Evolutionary conservation across 1,140 invertebrate genomes (phyloP).

Genomic region (Drosophila asahinai): DNA sequence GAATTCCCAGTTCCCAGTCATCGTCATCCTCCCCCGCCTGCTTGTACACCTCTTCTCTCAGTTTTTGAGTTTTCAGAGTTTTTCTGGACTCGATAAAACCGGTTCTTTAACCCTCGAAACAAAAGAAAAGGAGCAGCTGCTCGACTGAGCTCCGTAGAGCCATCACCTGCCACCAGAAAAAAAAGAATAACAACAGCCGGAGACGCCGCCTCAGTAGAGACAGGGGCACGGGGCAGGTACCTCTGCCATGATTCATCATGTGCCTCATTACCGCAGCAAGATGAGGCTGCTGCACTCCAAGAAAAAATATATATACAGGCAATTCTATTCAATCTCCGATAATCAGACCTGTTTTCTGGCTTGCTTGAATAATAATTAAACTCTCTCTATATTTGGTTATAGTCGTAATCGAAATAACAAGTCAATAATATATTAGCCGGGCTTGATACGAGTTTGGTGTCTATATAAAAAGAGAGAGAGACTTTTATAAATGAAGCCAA

Average conservation of each 20-base stretch:
- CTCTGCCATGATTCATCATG: slow-evolving; percentile 54
- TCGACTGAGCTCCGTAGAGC: slow-evolving; percentile 26
- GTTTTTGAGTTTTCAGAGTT: slow-evolving; percentile 11
- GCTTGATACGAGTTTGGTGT: background rate
- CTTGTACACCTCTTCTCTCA: background rate
- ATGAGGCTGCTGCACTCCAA: slow-evolving; percentile 16
- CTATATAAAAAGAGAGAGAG: slow-evolving; percentile 2
- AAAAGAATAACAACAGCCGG: slow-evolving; percentile 35
- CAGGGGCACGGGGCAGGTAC: slow-evolving; percentile 32
- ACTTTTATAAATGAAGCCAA: background rate
- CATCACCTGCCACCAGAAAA: slow-evolving; percentile 42
- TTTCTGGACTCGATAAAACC: slow-evolving; percentile 32
- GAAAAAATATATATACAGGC: slow-evolving; percentile 1
- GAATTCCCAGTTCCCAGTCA: slow-evolving; percentile 1
- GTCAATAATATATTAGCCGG: background rate
- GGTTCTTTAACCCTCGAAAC: slow-evolving; percentile 23
- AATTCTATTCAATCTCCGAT: background rate
- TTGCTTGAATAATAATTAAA: background rate
- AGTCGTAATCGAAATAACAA: background rate
- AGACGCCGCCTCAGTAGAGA: slow-evolving; percentile 12
- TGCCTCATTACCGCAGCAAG: slow-evolving; percentile 53
- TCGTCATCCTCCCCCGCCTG: background rate
- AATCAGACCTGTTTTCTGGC: slow-evolving; percentile 12
- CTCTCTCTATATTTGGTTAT: background rate
- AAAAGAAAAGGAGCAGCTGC: slow-evolving; percentile 45